Percentiles rank a stretch among this genome's conserved stretches.
These are phyloP conservation scores for Orgyia antiqua DNA, from an alignment of 2,888 invertebrate genomes.

Conservation along the genomic window DNA sequence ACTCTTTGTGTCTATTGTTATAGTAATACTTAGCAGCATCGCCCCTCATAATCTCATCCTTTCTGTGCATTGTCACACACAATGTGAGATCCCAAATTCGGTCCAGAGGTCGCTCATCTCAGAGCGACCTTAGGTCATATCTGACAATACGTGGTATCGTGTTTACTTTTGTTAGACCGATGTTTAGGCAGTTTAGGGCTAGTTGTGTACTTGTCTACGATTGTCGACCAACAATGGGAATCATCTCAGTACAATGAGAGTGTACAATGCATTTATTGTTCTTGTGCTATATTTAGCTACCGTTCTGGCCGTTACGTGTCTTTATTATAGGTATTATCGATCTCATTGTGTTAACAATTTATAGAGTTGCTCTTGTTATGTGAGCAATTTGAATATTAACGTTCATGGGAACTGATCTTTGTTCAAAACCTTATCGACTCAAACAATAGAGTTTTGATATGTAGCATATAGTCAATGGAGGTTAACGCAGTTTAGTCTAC, in stretches of 20 bases:
- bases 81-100: conserved; percentile 50
- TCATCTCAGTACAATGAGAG: conserved; percentile 52
- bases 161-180: conserved; percentile 59
- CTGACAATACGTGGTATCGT: conserved; percentile 52
- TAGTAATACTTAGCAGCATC: conserved; percentile 71
- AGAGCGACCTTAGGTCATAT: conserved; percentile 64
- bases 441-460: conserved; percentile 2
- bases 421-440: conserved; percentile 12
- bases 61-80: conserved; percentile 53
- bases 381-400: conserved; percentile 56
- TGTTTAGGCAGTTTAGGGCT: conserved; percentile 40
- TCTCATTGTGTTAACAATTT: conserved; percentile 65
- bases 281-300: conserved; percentile 64
- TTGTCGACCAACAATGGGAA: conserved; percentile 35
- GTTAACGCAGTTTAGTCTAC: conserved; percentile 2
- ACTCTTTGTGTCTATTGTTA: conserved; percentile 67
- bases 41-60: conserved; percentile 66
- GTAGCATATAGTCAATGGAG: no score
- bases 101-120: conserved; percentile 60
- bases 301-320: conserved; percentile 62
- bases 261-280: conserved; percentile 57
- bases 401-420: conserved; percentile 53
- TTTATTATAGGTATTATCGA: conserved; percentile 68
- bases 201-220: conserved; percentile 31
- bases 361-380: conserved; percentile 50